Evolutionary conservation across 2,888 invertebrate genomes (phyloP).

Genomic region (Polietes domitor): DNA sequence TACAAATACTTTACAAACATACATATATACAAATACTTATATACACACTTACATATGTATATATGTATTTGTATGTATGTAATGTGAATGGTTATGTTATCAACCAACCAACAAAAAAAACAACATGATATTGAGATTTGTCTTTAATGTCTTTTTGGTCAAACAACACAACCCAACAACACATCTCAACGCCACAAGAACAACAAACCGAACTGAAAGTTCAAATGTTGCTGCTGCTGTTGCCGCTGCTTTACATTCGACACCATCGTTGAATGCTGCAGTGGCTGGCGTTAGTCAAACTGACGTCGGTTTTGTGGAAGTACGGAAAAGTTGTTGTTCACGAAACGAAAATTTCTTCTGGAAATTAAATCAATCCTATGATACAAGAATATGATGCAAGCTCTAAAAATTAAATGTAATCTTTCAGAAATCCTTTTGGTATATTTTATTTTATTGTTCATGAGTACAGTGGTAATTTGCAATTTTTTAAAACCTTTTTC

Average conservation of each 20-base stretch:
- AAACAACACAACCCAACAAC: not conserved
- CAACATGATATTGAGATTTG: constrained; percentile 18
- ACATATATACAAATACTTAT: not conserved
- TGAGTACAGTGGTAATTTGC: too few relatives aligned
- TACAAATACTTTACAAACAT: not conserved
- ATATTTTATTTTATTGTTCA: too few relatives aligned
- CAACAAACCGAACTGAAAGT: not conserved
- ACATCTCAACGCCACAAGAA: not conserved
- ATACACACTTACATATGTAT: too few relatives aligned
- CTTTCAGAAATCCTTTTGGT: too few relatives aligned
- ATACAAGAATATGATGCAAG: too few relatives aligned
- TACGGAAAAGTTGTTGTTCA: too few relatives aligned
- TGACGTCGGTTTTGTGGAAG: too few relatives aligned
- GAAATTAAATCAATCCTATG: too few relatives aligned
- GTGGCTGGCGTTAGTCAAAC: too few relatives aligned
- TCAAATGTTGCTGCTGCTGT: not conserved
- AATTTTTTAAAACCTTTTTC: too few relatives aligned
- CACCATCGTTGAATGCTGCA: not conserved
- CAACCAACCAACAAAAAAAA: constrained; percentile 41
- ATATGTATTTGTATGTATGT: not conserved
- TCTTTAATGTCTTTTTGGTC: not conserved
- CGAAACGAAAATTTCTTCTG: too few relatives aligned
- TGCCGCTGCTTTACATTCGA: not conserved
- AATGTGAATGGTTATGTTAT: constrained; percentile 35
- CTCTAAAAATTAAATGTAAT: too few relatives aligned